A percentile compares a stretch with the other conserved stretches of the same genome.
These are phyloP conservation scores for Mirounga angustirostris DNA, from an alignment of 2,113 vertebrate genomes.

Conservation along the genomic window DNA sequence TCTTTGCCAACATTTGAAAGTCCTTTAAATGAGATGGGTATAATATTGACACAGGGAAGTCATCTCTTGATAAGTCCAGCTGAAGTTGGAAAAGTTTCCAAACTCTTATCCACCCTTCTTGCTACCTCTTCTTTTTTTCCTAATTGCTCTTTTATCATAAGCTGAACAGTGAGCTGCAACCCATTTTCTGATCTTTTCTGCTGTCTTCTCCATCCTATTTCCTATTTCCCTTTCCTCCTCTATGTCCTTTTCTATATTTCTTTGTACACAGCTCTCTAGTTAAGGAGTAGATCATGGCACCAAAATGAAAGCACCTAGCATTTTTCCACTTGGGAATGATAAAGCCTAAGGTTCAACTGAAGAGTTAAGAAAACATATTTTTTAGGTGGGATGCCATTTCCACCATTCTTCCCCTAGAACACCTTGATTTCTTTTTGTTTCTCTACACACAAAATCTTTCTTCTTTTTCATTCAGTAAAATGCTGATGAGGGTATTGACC, in stretches of 20 bases:
- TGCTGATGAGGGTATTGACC: slow-evolving; percentile 6
- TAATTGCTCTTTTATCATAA: slow-evolving; percentile 27
- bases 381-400: neutral
- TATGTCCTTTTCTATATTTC: neutral
- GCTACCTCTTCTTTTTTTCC: neutral
- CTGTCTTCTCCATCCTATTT: slow-evolving; percentile 18
- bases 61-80: neutral
- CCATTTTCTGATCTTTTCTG: neutral
- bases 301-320: neutral
- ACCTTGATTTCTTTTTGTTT: neutral
- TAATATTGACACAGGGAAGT: neutral
- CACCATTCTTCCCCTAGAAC: neutral
- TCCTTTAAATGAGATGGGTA: slow-evolving; percentile 8
- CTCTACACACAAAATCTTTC: neutral
- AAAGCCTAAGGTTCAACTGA: neutral
- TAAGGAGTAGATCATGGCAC: neutral
- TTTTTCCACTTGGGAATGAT: neutral
- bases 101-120: neutral
- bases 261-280: neutral
- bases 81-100: slow-evolving; percentile 41
- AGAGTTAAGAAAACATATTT: slow-evolving; percentile 10
- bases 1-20: slow-evolving; percentile 35
- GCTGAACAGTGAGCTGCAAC: neutral
- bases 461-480: slow-evolving; percentile 43
- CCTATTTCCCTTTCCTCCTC: neutral